A percentile compares a stretch with the other conserved stretches of the same genome.
These are phyloP conservation scores for Scotopteryx bipunctaria DNA, from an alignment of 2,888 invertebrate species.

Conservation along the genomic window DNA sequence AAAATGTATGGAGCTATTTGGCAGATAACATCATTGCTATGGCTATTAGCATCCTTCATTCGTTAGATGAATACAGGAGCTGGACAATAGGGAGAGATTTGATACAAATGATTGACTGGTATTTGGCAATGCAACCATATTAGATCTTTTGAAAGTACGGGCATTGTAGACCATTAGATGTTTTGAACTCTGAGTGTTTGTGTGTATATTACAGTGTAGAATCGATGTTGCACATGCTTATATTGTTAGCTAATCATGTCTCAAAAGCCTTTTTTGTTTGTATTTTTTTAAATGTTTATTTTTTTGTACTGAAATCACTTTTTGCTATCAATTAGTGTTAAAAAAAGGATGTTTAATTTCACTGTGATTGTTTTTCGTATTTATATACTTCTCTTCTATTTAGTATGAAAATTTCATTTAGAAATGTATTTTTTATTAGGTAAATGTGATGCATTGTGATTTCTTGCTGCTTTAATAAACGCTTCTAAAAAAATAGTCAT, in stretches of 20 bases:
- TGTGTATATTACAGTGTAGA: background rate
- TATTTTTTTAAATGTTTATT: too few relatives aligned
- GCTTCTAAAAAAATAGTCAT: too few relatives aligned
- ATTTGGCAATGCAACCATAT: too few relatives aligned
- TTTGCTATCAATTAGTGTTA: background rate
- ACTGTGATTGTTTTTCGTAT: background rate
- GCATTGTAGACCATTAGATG: background rate
- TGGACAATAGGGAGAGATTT: too few relatives aligned
- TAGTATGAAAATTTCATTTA: too few relatives aligned
- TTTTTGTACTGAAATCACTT: background rate
- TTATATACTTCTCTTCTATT: too few relatives aligned
- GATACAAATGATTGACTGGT: too few relatives aligned
- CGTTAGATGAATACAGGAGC: too few relatives aligned
- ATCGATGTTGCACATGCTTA: conserved; percentile 2
- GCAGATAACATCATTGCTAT: too few relatives aligned
- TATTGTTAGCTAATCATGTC: background rate
- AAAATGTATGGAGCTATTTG: too few relatives aligned
- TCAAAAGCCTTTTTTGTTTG: background rate
- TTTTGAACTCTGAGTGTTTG: background rate
- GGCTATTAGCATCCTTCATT: too few relatives aligned
- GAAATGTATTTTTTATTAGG: background rate
- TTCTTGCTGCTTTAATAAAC: conserved; percentile 2
- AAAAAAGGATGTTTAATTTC: background rate
- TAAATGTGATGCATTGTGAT: background rate
- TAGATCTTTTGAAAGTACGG: too few relatives aligned